Percentiles rank a stretch among this genome's conserved stretches.
phyloP scores from a whole-genome alignment of 2,888 invertebrate species.

The Cerastis rubricosa region DNA sequence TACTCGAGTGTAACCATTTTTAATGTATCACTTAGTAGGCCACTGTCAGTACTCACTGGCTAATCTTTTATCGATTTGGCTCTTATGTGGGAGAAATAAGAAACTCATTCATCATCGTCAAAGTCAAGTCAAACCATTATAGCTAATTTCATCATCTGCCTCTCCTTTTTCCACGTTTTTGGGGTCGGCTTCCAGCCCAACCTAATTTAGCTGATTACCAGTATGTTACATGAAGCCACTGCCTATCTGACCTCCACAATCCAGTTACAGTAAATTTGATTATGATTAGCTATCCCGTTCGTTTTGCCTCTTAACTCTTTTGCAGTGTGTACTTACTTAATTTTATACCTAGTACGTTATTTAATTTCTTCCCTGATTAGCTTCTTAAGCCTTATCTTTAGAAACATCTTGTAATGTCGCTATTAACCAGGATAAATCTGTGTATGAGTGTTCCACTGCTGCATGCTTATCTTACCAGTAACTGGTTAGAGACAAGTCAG shows the following conservation, averaged over 20 bases:
- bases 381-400: conserved; percentile 19
- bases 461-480: conserved; percentile 30
- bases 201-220: neutral
- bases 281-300: neutral
- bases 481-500: conserved; percentile 39
- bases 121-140: neutral
- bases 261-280: neutral
- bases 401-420: conserved; percentile 29
- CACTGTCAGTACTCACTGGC: neutral
- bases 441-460: conserved; percentile 38
- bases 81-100: neutral
- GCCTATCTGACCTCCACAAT: neutral
- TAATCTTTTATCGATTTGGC: neutral
- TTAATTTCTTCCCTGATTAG: conserved; percentile 12
- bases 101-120: neutral
- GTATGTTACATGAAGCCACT: neutral
- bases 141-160: neutral
- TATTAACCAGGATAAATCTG: conserved; percentile 31
- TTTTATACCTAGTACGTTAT: neutral
- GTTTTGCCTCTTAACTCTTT: neutral
- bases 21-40: neutral
- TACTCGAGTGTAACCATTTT: neutral
- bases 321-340: neutral
- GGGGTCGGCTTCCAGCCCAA: neutral
- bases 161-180: neutral